These are phyloP conservation scores for Cynopterus brachyotis DNA, from an alignment of 2,113 vertebrate species.

Conservation along the genomic window DNA sequence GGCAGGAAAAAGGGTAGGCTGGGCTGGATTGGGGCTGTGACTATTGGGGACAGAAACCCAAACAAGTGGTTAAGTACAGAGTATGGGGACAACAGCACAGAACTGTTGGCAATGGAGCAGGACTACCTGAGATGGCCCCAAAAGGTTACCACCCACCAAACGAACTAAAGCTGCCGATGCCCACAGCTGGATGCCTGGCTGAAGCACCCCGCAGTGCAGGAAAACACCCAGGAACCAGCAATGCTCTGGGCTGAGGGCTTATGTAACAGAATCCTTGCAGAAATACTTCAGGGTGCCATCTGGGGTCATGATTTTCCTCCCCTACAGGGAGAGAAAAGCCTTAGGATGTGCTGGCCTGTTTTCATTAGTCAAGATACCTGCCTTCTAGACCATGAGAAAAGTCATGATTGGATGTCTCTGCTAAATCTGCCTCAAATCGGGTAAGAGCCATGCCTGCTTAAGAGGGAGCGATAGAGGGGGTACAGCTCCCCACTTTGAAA, in stretches of 20 bases:
- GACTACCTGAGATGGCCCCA: background rate
- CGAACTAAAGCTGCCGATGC: background rate
- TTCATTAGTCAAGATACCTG: background rate
- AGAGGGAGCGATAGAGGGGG: background rate
- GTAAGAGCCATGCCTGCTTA: background rate
- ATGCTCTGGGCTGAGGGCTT: too few relatives aligned
- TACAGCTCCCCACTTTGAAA: background rate
- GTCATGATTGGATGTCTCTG: background rate
- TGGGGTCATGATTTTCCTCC: background rate
- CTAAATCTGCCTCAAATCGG: background rate
- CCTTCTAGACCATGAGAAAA: background rate
- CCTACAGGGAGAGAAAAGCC: background rate
- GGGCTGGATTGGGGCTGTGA: background rate
- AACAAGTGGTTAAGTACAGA: background rate
- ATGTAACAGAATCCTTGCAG: background rate
- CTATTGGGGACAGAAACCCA: background rate
- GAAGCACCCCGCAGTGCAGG: background rate
- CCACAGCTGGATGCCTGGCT: background rate
- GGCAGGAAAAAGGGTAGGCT: background rate
- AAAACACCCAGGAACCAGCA: background rate
- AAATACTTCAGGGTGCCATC: background rate
- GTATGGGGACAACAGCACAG: background rate
- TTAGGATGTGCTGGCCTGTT: background rate
- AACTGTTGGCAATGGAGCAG: background rate
- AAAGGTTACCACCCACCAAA: fast-evolving